These are phyloP conservation scores for Gymnocypris eckloni DNA, from an alignment of 2,797 vertebrate genomes.

Conservation along the genomic window DNA sequence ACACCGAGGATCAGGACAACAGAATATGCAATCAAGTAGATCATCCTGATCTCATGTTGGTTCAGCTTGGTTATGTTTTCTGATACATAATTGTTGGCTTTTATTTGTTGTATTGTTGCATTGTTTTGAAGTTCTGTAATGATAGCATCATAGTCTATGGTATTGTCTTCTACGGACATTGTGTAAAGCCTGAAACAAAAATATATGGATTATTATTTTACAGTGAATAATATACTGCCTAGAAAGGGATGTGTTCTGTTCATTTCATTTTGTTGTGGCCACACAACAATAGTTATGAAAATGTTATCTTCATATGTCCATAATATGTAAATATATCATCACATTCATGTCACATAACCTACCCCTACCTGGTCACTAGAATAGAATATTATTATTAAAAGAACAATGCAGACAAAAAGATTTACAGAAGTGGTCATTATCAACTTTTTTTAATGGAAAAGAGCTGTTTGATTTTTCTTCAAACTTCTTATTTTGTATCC, in stretches of 20 bases:
- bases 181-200: constrained; percentile 26
- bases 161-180: not conserved
- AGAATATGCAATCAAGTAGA: constrained; percentile 69
- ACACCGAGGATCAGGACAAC: constrained; percentile 76
- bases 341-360: not conserved
- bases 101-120: too few relatives aligned
- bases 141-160: not conserved
- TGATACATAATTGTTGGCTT: too few relatives aligned
- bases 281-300: not conserved
- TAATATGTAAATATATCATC: too few relatives aligned
- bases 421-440: not conserved
- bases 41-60: constrained; percentile 2
- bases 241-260: not conserved
- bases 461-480: not conserved
- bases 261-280: not conserved
- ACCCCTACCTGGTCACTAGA: not conserved
- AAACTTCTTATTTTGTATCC: not conserved
- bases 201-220: not conserved
- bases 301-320: too few relatives aligned
- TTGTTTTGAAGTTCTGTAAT: accelerated
- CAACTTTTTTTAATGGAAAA: not conserved
- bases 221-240: not conserved
- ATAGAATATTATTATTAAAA: not conserved
- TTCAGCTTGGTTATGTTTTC: not conserved
- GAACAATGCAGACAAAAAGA: not conserved